Percentiles rank a stretch among this genome's conserved stretches.
phyloP scores from a whole-genome alignment of 2,797 vertebrate species.

The Petrocephalus sullivani region DNA sequence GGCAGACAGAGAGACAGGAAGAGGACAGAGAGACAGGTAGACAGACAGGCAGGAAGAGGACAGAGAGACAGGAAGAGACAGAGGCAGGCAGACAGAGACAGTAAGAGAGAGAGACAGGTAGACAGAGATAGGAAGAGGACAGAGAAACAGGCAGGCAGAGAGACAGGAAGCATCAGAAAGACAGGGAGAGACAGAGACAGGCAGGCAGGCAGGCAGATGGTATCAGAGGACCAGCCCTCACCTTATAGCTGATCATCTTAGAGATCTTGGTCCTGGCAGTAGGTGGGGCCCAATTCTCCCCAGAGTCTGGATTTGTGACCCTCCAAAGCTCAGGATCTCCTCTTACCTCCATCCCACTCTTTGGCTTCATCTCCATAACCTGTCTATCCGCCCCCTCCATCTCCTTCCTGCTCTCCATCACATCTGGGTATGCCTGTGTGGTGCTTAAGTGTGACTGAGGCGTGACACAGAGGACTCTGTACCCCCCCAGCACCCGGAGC shows the following conservation, averaged over 20 bases:
- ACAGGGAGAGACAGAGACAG: not conserved
- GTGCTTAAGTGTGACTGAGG: constrained; percentile 43
- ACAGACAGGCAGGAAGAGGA: not conserved
- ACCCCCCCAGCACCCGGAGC: constrained; percentile 51
- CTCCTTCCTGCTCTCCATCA: not conserved
- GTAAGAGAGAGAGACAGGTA: not conserved
- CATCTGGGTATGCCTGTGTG: not conserved
- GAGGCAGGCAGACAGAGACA: too few relatives aligned
- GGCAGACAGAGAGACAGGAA: not conserved
- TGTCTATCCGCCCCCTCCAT: not conserved
- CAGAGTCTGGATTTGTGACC: not conserved
- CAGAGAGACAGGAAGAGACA: not conserved
- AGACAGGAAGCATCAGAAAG: not conserved
- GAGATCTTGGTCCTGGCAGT: constrained; percentile 43
- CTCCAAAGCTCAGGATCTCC: constrained; percentile 34
- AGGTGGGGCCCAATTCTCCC: constrained; percentile 16
- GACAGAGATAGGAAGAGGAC: not conserved
- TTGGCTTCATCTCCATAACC: not conserved
- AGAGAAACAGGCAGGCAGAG: not conserved
- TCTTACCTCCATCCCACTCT: not conserved
- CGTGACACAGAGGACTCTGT: constrained; percentile 53
- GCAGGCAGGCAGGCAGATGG: not conserved
- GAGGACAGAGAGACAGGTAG: not conserved
- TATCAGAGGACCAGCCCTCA: constrained; percentile 27
- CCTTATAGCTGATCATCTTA: constrained; percentile 60